These are phyloP conservation scores for Sycophaga agraensis DNA, from an alignment of 1,140 invertebrate genomes.

Conservation along the genomic window DNA sequence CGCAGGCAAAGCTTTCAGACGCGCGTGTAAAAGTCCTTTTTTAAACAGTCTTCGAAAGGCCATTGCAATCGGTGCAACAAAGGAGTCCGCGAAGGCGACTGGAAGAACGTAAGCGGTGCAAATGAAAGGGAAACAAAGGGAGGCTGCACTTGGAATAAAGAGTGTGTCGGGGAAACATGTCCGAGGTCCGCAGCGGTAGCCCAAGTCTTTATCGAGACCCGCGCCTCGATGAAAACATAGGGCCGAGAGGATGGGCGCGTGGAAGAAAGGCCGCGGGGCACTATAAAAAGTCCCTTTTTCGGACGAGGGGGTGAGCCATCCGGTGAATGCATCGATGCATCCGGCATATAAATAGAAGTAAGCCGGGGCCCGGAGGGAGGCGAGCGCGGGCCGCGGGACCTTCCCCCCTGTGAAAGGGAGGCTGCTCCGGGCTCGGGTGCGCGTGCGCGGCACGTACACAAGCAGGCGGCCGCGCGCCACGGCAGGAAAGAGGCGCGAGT, in stretches of 20 bases:
- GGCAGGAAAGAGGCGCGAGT: no score
- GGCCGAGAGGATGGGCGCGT: no score
- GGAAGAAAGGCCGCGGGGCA: background rate
- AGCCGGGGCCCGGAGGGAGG: no score
- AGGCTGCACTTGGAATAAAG: background rate
- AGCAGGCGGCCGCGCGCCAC: no score
- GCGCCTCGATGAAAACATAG: no score
- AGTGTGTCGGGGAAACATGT: background rate
- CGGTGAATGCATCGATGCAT: constrained; percentile 36
- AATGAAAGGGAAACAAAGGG: background rate
- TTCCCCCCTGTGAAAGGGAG: background rate
- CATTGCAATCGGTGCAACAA: background rate
- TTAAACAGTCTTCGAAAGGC: background rate
- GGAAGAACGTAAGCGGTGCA: no score
- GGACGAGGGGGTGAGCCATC: constrained; percentile 27
- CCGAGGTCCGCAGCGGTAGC: no score
- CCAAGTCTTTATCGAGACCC: no score
- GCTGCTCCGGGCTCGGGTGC: no score
- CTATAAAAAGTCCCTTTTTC: constrained; percentile 20
- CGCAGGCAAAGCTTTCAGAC: no score
- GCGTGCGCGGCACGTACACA: no score
- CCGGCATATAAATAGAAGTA: constrained; percentile 39
- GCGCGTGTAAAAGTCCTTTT: no score
- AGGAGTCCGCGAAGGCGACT: background rate
- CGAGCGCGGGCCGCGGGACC: background rate